Percentiles rank a stretch among this genome's conserved stretches.
These are phyloP conservation scores for Smutsia temminckii DNA, from an alignment of 2,797 vertebrate species.

Conservation along the genomic window DNA sequence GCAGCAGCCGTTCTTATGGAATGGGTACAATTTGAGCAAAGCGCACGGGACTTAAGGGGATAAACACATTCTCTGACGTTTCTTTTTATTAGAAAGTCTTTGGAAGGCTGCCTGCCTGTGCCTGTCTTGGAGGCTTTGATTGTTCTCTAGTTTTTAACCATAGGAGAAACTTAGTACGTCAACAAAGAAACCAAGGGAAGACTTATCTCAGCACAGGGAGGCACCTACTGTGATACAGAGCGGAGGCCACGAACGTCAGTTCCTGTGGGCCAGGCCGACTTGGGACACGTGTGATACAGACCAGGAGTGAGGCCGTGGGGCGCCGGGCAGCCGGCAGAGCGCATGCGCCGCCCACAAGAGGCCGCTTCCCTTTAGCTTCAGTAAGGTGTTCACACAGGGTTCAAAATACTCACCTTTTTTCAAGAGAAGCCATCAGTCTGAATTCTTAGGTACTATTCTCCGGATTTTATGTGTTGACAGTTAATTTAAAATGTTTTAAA, in stretches of 20 bases:
- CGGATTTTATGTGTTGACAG: neutral
- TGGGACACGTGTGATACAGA: neutral
- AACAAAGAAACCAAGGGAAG: neutral
- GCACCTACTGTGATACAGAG: neutral
- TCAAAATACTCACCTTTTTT: neutral
- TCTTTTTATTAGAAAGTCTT: neutral
- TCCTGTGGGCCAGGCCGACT: neutral
- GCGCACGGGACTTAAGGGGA: accelerated
- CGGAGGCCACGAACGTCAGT: neutral
- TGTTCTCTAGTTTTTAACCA: neutral
- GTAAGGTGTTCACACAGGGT: neutral
- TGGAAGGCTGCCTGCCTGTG: neutral
- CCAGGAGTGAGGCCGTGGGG: too few species aligned
- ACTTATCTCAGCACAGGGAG: neutral
- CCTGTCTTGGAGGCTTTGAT: neutral
- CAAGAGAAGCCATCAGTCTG: neutral
- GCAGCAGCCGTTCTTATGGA: accelerated
- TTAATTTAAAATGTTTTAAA: neutral
- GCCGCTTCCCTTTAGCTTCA: neutral
- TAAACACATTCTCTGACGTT: neutral
- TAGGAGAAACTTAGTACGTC: neutral
- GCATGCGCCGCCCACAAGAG: accelerated
- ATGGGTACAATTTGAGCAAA: neutral
- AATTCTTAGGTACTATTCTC: neutral
- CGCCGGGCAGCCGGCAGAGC: too few species aligned